These are phyloP conservation scores for Australoheros scitulus DNA, from an alignment of 2,113 vertebrate species.

Conservation along the genomic window DNA sequence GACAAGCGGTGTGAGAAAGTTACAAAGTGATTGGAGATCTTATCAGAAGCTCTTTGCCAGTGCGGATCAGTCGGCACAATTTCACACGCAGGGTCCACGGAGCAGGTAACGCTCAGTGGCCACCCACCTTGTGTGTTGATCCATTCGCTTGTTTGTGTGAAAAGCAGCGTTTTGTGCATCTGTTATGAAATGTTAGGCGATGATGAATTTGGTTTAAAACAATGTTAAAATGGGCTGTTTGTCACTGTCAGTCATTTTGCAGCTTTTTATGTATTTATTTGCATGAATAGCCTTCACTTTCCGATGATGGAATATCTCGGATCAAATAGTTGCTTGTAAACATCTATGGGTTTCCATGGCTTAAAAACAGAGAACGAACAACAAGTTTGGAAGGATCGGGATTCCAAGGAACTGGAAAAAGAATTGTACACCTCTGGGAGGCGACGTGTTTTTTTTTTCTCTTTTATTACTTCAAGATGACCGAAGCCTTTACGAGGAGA, in stretches of 20 bases:
- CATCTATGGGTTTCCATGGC: constrained; percentile 41
- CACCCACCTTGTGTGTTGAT: constrained; percentile 46
- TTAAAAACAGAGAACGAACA: constrained; percentile 20
- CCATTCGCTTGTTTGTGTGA: constrained; percentile 43
- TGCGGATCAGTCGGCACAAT: constrained; percentile 14
- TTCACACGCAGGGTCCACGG: constrained; percentile 29
- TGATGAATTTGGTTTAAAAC: constrained; percentile 37
- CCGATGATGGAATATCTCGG: constrained; percentile 28
- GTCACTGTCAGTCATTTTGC: constrained; percentile 23
- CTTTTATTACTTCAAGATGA: constrained; percentile 68
- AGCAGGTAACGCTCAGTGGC: not conserved
- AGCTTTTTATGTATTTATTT: constrained; percentile 25
- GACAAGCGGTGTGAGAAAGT: constrained; percentile 36
- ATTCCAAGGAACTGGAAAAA: not conserved
- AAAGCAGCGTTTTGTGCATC: constrained; percentile 32
- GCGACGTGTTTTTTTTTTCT: constrained; percentile 23
- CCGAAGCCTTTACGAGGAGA: constrained; percentile 21
- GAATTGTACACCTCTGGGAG: constrained; percentile 44
- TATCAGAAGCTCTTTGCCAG: constrained; percentile 47
- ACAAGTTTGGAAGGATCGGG: not conserved
- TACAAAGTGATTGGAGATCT: constrained; percentile 41
- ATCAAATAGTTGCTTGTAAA: constrained; percentile 56
- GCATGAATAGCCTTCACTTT: constrained; percentile 22
- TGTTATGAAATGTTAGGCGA: constrained; percentile 7
- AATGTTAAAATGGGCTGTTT: not conserved